Base-by-base conservation (phyloP, 2,113 vertebrate genomes). In the Pygoscelis antarcticus region DNA sequence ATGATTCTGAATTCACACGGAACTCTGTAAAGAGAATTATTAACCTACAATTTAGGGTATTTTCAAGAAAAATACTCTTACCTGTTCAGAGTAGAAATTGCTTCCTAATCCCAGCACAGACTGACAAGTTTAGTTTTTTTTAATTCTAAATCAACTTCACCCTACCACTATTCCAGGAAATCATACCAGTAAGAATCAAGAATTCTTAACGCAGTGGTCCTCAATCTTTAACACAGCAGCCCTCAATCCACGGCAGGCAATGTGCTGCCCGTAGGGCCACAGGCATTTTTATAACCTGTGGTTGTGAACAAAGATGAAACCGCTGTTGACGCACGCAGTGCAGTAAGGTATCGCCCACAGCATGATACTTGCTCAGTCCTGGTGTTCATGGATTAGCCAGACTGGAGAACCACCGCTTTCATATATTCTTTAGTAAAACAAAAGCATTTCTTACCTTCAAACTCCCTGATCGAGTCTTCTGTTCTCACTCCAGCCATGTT, bases 401-500 rank as follows among this genome's bases (percentile, higher is more conserved):
- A 14, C 1, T 5, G 30, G 25, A 94, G 36, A 80, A 57, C 8
- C 44, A 21, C 29, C 20, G 20, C 46, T 49, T 89, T 20, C 7
- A 3, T 8, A 21, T 6, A 70, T 29, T 57, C 8, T 54, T 71
- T 7, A 62, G 34, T 36, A 52, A 40, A 89, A 68, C 44, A 91
- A 55, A 77, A 44, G 36, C 52, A 46, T n/a, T 18, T 68, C 97
- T 97, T 93, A 99, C 99, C 99, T 98, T 99, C 99, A n/a, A 98
- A 99, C 30, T 99, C 99, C 4, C 97, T 95, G 36, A 98, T 65
- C 1, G 98, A 96, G 34, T 98, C 98, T 49, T 99, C 99, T 5
- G 99, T 99, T 36, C 99, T 98, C 52, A 99, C 99, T 5, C 99
- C 99, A 2, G 99, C 99, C 99, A 99, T 99, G 98, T 99, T 98